Percentiles rank a stretch among this genome's conserved stretches.
phyloP scores from a whole-genome alignment of 2,113 vertebrate genomes.

The Dolichallabes microphthalmus region DNA sequence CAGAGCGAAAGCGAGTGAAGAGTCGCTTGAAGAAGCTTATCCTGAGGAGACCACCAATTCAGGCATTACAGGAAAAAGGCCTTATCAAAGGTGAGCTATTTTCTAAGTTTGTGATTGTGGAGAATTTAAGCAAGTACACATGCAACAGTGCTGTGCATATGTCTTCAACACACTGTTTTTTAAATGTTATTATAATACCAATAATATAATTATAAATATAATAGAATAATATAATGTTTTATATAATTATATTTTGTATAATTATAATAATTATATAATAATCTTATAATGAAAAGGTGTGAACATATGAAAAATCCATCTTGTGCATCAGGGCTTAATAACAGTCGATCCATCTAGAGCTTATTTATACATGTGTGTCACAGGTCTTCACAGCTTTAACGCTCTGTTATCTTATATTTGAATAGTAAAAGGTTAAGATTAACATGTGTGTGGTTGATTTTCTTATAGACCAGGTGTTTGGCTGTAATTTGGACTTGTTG shows the following conservation, averaged over 20 bases:
- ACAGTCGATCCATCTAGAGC: background rate
- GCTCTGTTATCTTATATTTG: background rate
- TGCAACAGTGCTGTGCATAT: background rate
- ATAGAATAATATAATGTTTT: no score
- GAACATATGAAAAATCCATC: background rate
- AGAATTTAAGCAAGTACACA: background rate
- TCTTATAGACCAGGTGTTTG: slow-evolving; percentile 87
- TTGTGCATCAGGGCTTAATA: background rate
- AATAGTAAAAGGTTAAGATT: background rate
- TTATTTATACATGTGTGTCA: background rate
- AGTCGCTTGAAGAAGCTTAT: slow-evolving; percentile 85
- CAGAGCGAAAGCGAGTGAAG: slow-evolving; percentile 81
- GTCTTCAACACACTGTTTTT: background rate
- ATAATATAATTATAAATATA: no score
- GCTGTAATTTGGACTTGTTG: slow-evolving; percentile 84
- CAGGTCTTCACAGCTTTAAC: background rate
- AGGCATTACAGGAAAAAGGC: slow-evolving; percentile 87
- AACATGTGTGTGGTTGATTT: background rate
- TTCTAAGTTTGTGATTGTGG: background rate
- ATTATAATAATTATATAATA: no score
- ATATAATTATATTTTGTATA: no score
- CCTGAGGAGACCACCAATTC: slow-evolving; percentile 81
- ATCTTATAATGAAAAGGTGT: background rate
- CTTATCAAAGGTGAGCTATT: slow-evolving; percentile 83
- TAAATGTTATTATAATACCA: background rate